Base-by-base conservation (phyloP, 2,113 vertebrate genomes). In the Motacilla alba region DNA sequence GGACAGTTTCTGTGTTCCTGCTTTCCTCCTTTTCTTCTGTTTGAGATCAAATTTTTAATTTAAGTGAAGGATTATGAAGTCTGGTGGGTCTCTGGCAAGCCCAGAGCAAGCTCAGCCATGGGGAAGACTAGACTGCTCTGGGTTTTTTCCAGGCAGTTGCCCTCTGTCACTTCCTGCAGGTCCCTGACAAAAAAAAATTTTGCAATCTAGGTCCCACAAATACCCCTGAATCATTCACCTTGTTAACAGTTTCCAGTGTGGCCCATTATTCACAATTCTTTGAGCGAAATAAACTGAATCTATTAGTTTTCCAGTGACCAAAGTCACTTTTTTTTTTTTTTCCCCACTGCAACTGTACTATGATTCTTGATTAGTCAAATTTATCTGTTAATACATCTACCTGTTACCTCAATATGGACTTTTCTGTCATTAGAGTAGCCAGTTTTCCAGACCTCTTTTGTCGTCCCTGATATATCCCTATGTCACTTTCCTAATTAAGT, bases 71-170 rank as follows among this genome's bases (percentile, higher is more conserved):
- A 72, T 27, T 52, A 56, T 4, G 3, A 5, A 23, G 21, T 30
- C 12, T 35, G 9, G 1, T 50, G 60, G 9, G 11, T 18, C 30
- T 4, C 6, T 43, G 8, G 7, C 4, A 13, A 60, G 6, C 6
- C 17, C 28, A n/a, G 33, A 55, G 10, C 24, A 67, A 10, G 28
- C 6, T 72, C 7, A 43, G 31, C 14, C 0, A 0, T 11, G 9
- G 10, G 6, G 3, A 59, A 39, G 6, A 74, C 7, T 7, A 53
- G 18, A 16, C 12, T 72, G 4, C 13, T 79, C 7, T 26, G 59
- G 17, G 26, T 6, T 47, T 59, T 67, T 43, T 8, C 13, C 15
- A 49, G 22, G 20, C 11, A 62, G 2, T 7, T 75, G 16, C 2
- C 5, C 7, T 58, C 11, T 27, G 5, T 46, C 10, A 46, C 17